Conservation (phyloP, 2,797 vertebrate species). For the Taenioides sp. region DNA sequence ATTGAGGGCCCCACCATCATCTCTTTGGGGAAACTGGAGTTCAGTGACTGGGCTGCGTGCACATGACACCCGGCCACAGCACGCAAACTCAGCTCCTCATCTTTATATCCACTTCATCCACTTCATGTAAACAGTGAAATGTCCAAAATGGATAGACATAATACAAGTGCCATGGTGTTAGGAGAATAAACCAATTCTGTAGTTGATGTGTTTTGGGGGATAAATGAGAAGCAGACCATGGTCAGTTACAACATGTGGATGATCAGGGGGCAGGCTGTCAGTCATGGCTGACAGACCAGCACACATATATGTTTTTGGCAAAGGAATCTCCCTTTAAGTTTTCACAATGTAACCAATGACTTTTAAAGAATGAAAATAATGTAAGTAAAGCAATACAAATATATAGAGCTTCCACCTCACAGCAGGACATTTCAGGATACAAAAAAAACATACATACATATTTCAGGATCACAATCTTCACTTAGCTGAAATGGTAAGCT, state of each 20-base stretch:
- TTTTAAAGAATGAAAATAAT: too few relatives aligned
- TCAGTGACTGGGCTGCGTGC: conserved; percentile 70
- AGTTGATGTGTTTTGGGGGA: background rate
- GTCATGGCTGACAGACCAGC: background rate
- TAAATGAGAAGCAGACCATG: background rate
- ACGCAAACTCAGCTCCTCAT: conserved; percentile 76
- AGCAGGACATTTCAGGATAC: too few relatives aligned
- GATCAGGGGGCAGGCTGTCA: background rate
- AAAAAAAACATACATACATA: too few relatives aligned
- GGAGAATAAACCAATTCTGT: background rate
- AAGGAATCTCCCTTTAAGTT: too few relatives aligned
- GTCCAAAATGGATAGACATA: background rate
- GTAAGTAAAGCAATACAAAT: too few relatives aligned
- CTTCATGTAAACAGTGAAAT: conserved; percentile 49
- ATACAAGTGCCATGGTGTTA: background rate
- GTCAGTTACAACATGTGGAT: background rate
- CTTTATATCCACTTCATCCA: conserved; percentile 56
- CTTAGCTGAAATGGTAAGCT: too few relatives aligned
- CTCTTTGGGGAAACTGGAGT: conserved; percentile 75
- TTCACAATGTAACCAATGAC: too few relatives aligned
- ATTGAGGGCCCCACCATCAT: conserved; percentile 39
- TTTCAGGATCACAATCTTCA: too few relatives aligned
- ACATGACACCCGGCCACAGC: conserved; percentile 74
- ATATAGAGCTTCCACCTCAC: too few relatives aligned
- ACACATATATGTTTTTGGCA: too few relatives aligned